Percentiles rank a stretch among this genome's conserved stretches.
phyloP scores from a whole-genome alignment of 2,888 invertebrate genomes.

The Drosophila neoperkinsi region DNA sequence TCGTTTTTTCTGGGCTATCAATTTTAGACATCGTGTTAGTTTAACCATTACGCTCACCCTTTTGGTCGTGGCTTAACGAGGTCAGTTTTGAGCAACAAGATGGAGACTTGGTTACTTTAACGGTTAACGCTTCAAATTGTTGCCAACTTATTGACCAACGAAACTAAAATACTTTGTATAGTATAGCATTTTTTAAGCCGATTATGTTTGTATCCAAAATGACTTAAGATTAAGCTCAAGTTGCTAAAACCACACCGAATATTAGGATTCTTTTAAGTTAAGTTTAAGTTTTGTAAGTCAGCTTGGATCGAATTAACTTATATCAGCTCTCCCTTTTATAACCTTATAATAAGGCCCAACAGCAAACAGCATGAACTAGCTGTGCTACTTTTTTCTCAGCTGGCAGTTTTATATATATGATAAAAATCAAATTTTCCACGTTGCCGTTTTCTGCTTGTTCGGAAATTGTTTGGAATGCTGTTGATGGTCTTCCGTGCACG shows the following conservation, averaged over 20 bases:
- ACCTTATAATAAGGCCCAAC: neutral
- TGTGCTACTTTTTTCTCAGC: conserved; percentile 1
- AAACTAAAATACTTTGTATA: neutral
- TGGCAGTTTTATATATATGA: neutral
- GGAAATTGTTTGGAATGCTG: conserved; percentile 29
- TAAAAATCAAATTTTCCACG: conserved; percentile 27
- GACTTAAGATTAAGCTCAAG: neutral
- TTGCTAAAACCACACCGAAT: neutral
- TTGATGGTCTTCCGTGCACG: conserved; percentile 10
- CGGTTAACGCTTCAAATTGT: neutral
- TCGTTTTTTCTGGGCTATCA: conserved; percentile 15
- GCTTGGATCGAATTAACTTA: neutral
- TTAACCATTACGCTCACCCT: conserved; percentile 44
- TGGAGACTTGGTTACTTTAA: conserved; percentile 8
- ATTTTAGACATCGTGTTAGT: conserved; percentile 43
- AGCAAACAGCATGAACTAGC: neutral
- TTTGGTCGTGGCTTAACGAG: conserved; percentile 24
- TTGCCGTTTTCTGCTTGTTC: conserved; percentile 15
- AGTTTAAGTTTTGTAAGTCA: neutral
- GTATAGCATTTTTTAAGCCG: neutral
- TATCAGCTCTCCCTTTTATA: neutral
- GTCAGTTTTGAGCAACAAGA: conserved; percentile 14
- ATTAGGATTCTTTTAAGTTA: neutral
- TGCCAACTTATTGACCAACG: neutral
- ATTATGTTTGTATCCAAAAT: neutral